These are phyloP conservation scores for Piscicola geometra DNA, from an alignment of 2,888 invertebrate species.

Conservation along the genomic window DNA sequence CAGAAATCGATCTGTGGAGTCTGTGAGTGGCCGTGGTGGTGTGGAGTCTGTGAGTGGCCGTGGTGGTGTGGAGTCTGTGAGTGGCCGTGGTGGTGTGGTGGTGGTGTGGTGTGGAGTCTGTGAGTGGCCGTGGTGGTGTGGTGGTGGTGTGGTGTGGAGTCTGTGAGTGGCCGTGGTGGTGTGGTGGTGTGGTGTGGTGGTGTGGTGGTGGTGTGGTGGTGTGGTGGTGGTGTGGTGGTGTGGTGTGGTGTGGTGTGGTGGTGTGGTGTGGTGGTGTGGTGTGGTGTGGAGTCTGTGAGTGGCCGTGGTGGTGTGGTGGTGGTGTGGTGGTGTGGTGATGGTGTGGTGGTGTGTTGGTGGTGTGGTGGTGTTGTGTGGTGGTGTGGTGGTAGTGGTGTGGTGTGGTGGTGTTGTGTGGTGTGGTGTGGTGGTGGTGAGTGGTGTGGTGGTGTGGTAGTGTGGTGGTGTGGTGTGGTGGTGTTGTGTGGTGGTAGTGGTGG, in stretches of 20 bases:
- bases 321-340: too few relatives aligned
- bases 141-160: not conserved
- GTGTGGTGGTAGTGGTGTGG: too few relatives aligned
- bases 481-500: not conserved
- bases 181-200: not conserved
- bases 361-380: too few relatives aligned
- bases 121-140: too few relatives aligned
- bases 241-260: too few relatives aligned
- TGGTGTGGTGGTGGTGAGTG: too few relatives aligned
- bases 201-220: not conserved
- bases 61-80: not conserved
- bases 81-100: too few relatives aligned
- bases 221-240: too few relatives aligned
- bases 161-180: too few relatives aligned
- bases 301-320: not conserved
- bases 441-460: not conserved
- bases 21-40: constrained; percentile 59
- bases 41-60: not conserved
- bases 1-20: constrained; percentile 75
- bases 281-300: constrained; percentile 74
- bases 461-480: not conserved
- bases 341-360: not conserved
- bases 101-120: not conserved
- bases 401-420: too few relatives aligned
- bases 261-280: too few relatives aligned